Conservation (phyloP, 1,140 invertebrate genomes). For the Pararge aegeria region DNA sequence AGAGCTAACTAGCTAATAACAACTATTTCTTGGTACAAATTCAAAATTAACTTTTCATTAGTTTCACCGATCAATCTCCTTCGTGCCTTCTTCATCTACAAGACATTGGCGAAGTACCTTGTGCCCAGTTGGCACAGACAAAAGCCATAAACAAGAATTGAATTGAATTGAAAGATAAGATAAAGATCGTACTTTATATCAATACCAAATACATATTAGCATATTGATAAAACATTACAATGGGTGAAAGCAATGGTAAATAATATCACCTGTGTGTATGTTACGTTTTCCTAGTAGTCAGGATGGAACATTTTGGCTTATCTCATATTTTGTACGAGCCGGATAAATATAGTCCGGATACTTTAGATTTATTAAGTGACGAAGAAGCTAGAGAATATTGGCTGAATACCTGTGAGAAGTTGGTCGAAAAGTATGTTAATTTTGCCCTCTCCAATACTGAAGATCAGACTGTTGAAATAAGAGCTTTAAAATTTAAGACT, state of each 20-base stretch:
- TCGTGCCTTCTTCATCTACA: no score
- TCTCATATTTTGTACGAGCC: constrained; percentile 68
- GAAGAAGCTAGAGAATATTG: constrained; percentile 94
- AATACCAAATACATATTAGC: constrained; percentile 37
- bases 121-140: no score
- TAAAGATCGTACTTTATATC: constrained; percentile 33
- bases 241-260: constrained; percentile 53
- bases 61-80: no score
- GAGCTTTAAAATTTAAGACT: constrained; percentile 90
- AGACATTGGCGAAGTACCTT: no score
- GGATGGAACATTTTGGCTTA: constrained; percentile 72
- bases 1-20: no score
- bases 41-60: no score
- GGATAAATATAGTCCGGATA: constrained; percentile 91
- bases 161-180: constrained; percentile 53
- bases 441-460: constrained; percentile 90
- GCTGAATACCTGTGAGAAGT: constrained; percentile 93
- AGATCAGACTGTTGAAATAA: constrained; percentile 86
- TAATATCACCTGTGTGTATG: constrained; percentile 17
- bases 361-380: constrained; percentile 92
- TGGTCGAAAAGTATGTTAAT: constrained; percentile 87
- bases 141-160: not conserved
- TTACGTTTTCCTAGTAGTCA: constrained; percentile 28
- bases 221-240: constrained; percentile 63
- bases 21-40: no score